Percentiles rank a stretch among this genome's conserved stretches.
phyloP scores from a whole-genome alignment of 2,113 vertebrate genomes.

The Grus americana region DNA sequence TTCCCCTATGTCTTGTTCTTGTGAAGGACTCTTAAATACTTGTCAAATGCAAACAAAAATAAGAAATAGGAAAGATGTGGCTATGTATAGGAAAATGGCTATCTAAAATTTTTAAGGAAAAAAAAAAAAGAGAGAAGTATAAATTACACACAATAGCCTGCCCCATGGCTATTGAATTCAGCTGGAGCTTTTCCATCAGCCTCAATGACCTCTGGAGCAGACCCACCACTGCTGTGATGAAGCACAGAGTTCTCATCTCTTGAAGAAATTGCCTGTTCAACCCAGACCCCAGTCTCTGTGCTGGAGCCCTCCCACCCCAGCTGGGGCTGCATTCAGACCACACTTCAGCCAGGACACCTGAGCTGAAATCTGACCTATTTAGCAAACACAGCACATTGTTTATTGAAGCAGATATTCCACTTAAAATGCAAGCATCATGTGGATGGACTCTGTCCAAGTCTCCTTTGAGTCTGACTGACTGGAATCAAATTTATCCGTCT shows the following conservation, averaged over 20 bases:
- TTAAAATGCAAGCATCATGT: slow-evolving; percentile 12
- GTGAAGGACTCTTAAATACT: neutral
- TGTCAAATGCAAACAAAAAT: neutral
- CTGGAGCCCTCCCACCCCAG: neutral
- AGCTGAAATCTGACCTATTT: neutral
- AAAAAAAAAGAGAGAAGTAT: neutral
- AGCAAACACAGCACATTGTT: neutral
- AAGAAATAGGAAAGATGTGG: neutral
- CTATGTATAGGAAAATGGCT: neutral
- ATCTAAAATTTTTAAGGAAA: neutral
- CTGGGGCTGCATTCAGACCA: neutral
- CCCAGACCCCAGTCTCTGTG: neutral
- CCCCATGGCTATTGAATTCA: neutral
- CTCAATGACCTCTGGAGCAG: neutral
- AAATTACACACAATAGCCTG: neutral
- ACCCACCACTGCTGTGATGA: neutral
- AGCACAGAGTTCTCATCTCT: neutral
- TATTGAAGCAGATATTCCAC: neutral
- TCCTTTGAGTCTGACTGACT: neutral
- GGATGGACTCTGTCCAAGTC: neutral
- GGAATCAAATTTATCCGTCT: neutral
- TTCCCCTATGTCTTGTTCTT: neutral
- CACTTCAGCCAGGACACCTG: neutral
- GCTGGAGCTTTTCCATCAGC: neutral
- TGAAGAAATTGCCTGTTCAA: neutral